Conservation (phyloP, 2,888 invertebrate genomes). For the Endotricha flammealis region DNA sequence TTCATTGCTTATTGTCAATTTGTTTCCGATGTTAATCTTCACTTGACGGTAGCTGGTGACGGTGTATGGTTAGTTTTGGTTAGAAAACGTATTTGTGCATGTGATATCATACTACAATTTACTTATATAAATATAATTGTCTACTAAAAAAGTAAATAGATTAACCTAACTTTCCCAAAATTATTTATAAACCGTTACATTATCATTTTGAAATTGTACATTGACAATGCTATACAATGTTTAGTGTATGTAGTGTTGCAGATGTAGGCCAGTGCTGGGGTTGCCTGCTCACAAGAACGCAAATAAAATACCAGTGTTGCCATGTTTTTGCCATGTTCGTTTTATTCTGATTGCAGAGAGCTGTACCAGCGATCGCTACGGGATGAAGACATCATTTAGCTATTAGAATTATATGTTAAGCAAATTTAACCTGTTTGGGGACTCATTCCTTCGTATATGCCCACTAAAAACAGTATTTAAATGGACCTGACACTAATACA, state of each 20-base stretch:
- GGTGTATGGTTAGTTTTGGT: too few species aligned
- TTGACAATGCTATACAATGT: slow-evolving; percentile 23
- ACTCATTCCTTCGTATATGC: slow-evolving; percentile 1
- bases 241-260: slow-evolving; percentile 74
- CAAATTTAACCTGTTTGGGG: slow-evolving; percentile 16
- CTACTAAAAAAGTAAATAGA: too few species aligned
- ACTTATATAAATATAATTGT: too few species aligned
- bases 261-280: slow-evolving; percentile 64
- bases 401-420: slow-evolving; percentile 43
- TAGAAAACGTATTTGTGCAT: too few species aligned
- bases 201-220: slow-evolving; percentile 8
- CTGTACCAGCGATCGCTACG: slow-evolving; percentile 36
- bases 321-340: slow-evolving; percentile 69
- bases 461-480: slow-evolving; percentile 3
- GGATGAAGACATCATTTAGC: slow-evolving; percentile 53
- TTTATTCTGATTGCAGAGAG: slow-evolving; percentile 71
- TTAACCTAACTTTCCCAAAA: too few species aligned
- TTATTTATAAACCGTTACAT: slow-evolving; percentile 6
- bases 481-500: slow-evolving; percentile 10
- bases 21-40: too few species aligned
- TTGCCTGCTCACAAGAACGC: slow-evolving; percentile 48
- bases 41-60: too few species aligned
- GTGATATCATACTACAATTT: too few species aligned
- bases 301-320: slow-evolving; percentile 18
- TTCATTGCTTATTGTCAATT: too few species aligned